A percentile compares a stretch with the other conserved stretches of the same genome.
phyloP scores from a whole-genome alignment of 2,888 invertebrate species.

The Harpalus rubripes region DNA sequence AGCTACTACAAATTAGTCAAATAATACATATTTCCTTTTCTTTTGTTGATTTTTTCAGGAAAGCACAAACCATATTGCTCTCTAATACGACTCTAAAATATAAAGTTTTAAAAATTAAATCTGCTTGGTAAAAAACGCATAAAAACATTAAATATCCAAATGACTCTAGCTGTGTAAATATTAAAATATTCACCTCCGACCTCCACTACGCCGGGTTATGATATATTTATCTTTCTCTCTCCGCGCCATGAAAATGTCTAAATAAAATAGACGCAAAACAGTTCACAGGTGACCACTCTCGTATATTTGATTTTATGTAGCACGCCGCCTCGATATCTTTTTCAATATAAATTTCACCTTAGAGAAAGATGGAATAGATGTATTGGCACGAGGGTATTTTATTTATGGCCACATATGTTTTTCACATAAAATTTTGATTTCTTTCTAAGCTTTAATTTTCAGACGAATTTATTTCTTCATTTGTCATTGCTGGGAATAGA shows the following conservation, averaged over 20 bases:
- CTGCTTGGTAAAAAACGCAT: conserved; percentile 8
- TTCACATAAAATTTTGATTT: conserved; percentile 52
- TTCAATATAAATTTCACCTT: conserved; percentile 61
- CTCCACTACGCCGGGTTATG: conserved; percentile 7
- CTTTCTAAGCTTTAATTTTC: conserved; percentile 15
- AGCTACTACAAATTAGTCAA: no score
- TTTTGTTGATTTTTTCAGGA: no score
- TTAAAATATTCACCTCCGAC: conserved; percentile 33
- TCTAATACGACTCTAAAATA: background rate
- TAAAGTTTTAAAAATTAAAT: conserved; percentile 23
- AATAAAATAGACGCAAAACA: conserved; percentile 60
- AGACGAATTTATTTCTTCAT: background rate
- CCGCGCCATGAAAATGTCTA: conserved; percentile 27
- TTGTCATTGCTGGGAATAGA: background rate
- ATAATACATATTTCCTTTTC: no score
- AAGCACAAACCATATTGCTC: no score
- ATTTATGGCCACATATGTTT: conserved; percentile 54
- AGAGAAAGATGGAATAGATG: background rate
- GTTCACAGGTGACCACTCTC: conserved; percentile 61
- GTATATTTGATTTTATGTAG: conserved; percentile 61
- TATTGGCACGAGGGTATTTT: conserved; percentile 32
- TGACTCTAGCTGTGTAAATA: conserved; percentile 6
- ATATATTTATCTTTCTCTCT: conserved; percentile 19
- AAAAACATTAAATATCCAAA: conserved; percentile 19
- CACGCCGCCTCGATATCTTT: conserved; percentile 48